Conservation (phyloP, 2,888 invertebrate species). For the Scaptomyza tumidula region DNA sequence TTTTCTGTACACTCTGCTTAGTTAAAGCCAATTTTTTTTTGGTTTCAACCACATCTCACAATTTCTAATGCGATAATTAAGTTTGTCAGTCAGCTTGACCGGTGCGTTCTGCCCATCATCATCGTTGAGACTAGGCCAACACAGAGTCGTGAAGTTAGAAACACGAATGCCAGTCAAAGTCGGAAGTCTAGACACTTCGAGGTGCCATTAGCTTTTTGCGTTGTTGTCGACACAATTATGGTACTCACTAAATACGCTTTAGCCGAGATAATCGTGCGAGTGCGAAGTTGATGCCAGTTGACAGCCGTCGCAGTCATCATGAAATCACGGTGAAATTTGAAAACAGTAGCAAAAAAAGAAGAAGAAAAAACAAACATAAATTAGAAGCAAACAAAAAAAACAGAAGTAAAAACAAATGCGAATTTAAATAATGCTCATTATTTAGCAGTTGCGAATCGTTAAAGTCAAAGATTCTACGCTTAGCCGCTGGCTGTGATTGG, state of each 20-base stretch:
- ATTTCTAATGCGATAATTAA: no score
- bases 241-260: slow-evolving; percentile 12
- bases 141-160: not conserved
- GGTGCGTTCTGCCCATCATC: not conserved
- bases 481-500: not conserved
- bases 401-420: slow-evolving; percentile 4
- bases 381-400: no score
- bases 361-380: not conserved
- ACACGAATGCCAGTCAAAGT: not conserved
- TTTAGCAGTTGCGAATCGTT: not conserved
- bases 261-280: slow-evolving; percentile 46
- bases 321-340: slow-evolving; percentile 64
- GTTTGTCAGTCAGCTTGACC: no score
- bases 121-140: not conserved
- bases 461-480: not conserved
- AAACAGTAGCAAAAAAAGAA: not conserved
- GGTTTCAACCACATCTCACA: no score
- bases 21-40: no score
- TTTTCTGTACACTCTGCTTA: no score
- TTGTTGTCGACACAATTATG: slow-evolving; percentile 3
- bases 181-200: slow-evolving; percentile 31
- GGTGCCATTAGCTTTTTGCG: slow-evolving; percentile 2
- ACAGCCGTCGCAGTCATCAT: slow-evolving; percentile 25
- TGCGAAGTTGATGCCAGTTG: slow-evolving; percentile 18
- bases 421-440: slow-evolving; percentile 19